phyloP scores from a whole-genome alignment of 2,113 vertebrate genomes.

The Carassius gibelio region DNA sequence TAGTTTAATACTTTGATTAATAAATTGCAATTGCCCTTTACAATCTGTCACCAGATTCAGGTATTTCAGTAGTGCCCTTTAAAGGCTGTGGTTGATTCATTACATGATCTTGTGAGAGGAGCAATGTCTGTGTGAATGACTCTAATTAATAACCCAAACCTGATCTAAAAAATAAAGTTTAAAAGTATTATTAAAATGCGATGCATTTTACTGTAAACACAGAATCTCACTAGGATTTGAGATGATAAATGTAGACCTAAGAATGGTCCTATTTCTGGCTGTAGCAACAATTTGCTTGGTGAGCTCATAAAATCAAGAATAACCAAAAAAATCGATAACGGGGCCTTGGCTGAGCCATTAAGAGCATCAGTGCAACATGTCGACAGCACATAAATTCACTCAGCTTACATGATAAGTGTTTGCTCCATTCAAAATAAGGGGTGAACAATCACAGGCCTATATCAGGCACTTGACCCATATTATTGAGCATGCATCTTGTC shows the following conservation, averaged over 20 bases:
- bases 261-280: constrained; percentile 28
- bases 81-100: constrained; percentile 8
- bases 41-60: neutral
- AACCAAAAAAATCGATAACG: constrained; percentile 13
- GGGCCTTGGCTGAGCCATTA: constrained; percentile 30
- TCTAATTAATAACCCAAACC: neutral
- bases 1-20: constrained; percentile 9
- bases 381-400: neutral
- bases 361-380: neutral
- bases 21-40: constrained; percentile 25
- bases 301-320: constrained; percentile 20
- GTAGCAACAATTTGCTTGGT: constrained; percentile 10
- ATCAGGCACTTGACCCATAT: constrained; percentile 70
- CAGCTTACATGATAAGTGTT: neutral
- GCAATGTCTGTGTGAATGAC: neutral
- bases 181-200: neutral
- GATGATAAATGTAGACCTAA: constrained; percentile 14
- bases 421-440: constrained; percentile 4
- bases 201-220: neutral
- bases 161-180: neutral
- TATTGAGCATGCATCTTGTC: constrained; percentile 57
- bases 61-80: constrained; percentile 21
- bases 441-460: neutral
- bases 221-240: neutral
- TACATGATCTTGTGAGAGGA: neutral